A percentile compares a stretch with the other conserved stretches of the same genome.
These are phyloP conservation scores for Cryptomyrus ogoouensis DNA, from an alignment of 2,113 vertebrate genomes.

Conservation along the genomic window DNA sequence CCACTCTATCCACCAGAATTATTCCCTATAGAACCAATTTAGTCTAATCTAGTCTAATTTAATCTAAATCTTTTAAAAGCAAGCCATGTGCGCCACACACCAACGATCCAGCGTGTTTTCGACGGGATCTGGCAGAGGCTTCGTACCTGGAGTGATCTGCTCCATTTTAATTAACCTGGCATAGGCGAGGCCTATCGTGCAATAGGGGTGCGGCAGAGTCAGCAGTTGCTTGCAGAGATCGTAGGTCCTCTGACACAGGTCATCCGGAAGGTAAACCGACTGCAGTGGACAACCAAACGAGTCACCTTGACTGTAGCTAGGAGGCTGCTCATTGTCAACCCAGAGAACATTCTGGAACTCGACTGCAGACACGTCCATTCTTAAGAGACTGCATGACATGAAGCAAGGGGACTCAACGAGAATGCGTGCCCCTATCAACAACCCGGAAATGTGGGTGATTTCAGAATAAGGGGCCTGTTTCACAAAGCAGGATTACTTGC, in stretches of 20 bases:
- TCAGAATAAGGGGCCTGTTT: background rate
- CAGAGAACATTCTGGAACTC: background rate
- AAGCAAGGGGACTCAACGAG: background rate
- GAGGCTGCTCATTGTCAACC: background rate
- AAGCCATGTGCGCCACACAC: background rate
- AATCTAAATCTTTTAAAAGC: background rate
- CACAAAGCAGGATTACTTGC: too few relatives aligned
- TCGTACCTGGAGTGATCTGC: conserved; percentile 62
- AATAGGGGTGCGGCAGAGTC: conserved; percentile 71
- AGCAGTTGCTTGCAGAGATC: conserved; percentile 66
- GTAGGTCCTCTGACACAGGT: conserved; percentile 61
- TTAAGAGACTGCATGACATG: background rate
- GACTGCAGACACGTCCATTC: background rate
- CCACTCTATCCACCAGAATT: background rate
- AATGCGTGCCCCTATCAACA: background rate
- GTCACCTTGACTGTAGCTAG: background rate
- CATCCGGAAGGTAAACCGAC: conserved; percentile 61
- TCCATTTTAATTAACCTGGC: conserved; percentile 66
- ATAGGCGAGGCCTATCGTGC: conserved; percentile 64
- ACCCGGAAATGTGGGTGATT: background rate
- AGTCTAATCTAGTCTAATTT: too few relatives aligned
- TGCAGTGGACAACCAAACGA: conserved; percentile 34
- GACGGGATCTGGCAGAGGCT: background rate
- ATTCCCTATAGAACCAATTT: background rate
- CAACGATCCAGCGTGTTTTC: background rate